phyloP scores from a whole-genome alignment of 92 coral and sea anemone genomes.

The Epizoanthus rinbou region DNA sequence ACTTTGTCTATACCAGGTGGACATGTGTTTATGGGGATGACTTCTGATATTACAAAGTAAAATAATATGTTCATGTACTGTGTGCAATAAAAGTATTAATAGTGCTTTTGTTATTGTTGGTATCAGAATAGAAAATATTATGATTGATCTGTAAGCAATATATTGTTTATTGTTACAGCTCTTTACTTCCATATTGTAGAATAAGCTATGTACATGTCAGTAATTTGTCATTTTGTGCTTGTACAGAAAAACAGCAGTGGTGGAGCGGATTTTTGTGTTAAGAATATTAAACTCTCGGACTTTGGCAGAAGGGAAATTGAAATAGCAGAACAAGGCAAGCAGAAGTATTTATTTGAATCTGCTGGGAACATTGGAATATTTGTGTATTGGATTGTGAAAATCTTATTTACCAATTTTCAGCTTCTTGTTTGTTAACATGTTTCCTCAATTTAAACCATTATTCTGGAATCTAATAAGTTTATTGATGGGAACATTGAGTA shows the following conservation, averaged over 20 bases:
- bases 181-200: constrained; percentile 1
- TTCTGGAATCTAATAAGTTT: constrained; percentile 1
- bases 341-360: constrained; percentile 55
- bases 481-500: too few relatives aligned
- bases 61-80: too few relatives aligned
- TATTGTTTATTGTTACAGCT: neutral
- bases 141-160: neutral
- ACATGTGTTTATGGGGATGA: too few relatives aligned
- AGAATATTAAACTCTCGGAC: constrained; percentile 98
- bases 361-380: constrained; percentile 16
- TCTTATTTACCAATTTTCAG: neutral
- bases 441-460: constrained; percentile 16
- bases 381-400: constrained; percentile 30
- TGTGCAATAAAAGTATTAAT: too few relatives aligned
- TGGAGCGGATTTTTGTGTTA: constrained; percentile 97
- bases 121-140: neutral
- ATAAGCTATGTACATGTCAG: constrained; percentile 22
- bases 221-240: constrained; percentile 59
- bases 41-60: neutral
- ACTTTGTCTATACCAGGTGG: neutral
- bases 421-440: constrained; percentile 10
- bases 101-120: too few relatives aligned
- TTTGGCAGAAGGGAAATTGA: constrained; percentile 99
- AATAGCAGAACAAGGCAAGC: constrained; percentile 99
- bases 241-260: constrained; percentile 97